Conservation (phyloP, 2,888 invertebrate species). For the Agrenia bidenticulata region DNA sequence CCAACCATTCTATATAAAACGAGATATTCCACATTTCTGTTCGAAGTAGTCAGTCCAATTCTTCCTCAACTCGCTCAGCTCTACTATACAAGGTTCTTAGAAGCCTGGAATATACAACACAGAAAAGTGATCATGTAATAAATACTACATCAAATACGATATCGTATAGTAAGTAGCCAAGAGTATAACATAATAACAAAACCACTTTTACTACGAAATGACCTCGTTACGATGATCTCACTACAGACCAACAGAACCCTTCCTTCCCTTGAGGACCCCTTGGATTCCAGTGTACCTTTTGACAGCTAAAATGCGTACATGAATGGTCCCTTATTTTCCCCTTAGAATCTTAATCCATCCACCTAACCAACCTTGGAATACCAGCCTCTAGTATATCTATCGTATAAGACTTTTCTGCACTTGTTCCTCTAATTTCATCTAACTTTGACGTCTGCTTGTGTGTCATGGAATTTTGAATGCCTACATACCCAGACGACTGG, state of each 20-base stretch:
- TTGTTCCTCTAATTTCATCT: too few relatives aligned
- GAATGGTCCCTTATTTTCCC: too few relatives aligned
- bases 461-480: too few relatives aligned
- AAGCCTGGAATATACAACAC: neutral
- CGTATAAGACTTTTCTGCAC: too few relatives aligned
- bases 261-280: slow-evolving; percentile 3
- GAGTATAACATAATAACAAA: slow-evolving; percentile 5
- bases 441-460: too few relatives aligned
- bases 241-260: slow-evolving; percentile 1
- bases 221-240: slow-evolving; percentile 11
- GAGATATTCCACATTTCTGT: neutral
- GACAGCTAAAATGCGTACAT: too few relatives aligned
- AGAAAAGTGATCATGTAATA: neutral
- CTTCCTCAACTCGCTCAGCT: neutral
- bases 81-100: neutral
- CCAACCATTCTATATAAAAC: neutral
- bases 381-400: too few relatives aligned
- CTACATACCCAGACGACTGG: too few relatives aligned
- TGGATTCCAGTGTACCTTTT: neutral
- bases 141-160: slow-evolving; percentile 2
- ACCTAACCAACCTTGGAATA: too few relatives aligned
- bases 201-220: slow-evolving; percentile 15
- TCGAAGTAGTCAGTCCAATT: neutral
- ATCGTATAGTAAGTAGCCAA: neutral
- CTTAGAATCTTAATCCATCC: too few relatives aligned